Percentiles rank a stretch among this genome's conserved stretches.
Evolutionary conservation across 2,113 vertebrate species (phyloP).

Genomic region (Daboia siamensis): DNA sequence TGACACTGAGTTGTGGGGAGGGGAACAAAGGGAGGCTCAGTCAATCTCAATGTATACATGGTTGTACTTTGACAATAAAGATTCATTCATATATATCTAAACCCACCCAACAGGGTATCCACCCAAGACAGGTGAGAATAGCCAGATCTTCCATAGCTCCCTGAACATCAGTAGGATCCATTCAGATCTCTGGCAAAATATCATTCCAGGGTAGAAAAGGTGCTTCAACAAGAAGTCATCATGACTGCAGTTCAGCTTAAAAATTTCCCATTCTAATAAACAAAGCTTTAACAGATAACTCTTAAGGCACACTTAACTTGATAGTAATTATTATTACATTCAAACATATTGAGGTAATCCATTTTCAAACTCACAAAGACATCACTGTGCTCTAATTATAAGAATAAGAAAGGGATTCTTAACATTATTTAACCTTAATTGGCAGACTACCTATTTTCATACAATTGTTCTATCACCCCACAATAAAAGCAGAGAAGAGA

Average conservation of each 20-base stretch:
- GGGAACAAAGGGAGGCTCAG: too few relatives aligned
- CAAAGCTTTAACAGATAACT: background rate
- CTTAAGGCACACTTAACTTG: background rate
- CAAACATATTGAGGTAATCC: background rate
- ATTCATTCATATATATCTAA: background rate
- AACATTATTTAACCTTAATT: background rate
- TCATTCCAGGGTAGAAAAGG: background rate
- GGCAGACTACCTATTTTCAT: background rate
- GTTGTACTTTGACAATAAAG: too few relatives aligned
- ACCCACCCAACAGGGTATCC: background rate
- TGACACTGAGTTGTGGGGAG: too few relatives aligned
- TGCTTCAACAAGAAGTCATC: background rate
- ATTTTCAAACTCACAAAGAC: background rate
- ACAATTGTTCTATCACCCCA: background rate
- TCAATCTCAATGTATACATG: too few relatives aligned
- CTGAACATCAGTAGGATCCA: background rate
- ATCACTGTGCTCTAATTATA: background rate
- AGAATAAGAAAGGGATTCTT: background rate
- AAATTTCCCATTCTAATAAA: background rate
- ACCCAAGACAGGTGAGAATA: background rate
- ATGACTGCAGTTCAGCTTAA: background rate
- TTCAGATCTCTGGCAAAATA: background rate
- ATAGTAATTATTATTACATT: background rate
- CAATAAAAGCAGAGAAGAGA: background rate
- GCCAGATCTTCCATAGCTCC: background rate